phyloP scores from a whole-genome alignment of 2,797 vertebrate species.

The Muscicapa comitata region DNA sequence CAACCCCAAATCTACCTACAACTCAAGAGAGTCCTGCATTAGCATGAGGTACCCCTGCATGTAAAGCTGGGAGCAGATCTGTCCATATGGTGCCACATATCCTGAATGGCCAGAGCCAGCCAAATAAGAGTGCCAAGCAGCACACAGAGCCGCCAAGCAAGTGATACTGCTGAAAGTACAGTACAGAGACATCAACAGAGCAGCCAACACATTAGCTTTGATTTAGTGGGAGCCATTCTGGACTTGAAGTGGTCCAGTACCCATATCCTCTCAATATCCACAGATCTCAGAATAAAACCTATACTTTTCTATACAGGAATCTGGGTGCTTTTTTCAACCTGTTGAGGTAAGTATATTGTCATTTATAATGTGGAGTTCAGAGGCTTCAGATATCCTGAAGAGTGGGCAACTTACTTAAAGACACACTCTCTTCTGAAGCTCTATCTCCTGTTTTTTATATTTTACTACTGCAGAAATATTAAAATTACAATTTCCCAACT shows the following conservation, averaged over 20 bases:
- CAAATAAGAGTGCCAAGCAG: not conserved
- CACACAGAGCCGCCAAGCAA: not conserved
- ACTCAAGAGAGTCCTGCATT: accelerated
- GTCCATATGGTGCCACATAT: not conserved
- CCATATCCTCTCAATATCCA: not conserved
- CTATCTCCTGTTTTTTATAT: not conserved
- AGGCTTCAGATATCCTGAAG: not conserved
- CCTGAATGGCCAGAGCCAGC: not conserved
- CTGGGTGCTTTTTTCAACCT: not conserved
- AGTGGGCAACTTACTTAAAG: not conserved
- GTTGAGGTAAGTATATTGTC: not conserved
- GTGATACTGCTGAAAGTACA: not conserved
- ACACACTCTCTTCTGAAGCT: not conserved
- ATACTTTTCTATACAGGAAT: not conserved
- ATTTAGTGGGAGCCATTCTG: not conserved
- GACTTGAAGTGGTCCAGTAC: not conserved
- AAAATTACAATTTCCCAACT: not conserved
- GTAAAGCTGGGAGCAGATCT: not conserved
- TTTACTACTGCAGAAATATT: not conserved
- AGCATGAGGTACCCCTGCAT: accelerated
- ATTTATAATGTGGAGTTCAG: not conserved
- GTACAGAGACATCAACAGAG: not conserved
- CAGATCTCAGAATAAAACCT: not conserved
- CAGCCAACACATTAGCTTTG: not conserved
- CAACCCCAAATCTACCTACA: not conserved